Evolutionary conservation across 1,140 invertebrate genomes (phyloP).

Genomic region (Helicoverpa armigera): DNA sequence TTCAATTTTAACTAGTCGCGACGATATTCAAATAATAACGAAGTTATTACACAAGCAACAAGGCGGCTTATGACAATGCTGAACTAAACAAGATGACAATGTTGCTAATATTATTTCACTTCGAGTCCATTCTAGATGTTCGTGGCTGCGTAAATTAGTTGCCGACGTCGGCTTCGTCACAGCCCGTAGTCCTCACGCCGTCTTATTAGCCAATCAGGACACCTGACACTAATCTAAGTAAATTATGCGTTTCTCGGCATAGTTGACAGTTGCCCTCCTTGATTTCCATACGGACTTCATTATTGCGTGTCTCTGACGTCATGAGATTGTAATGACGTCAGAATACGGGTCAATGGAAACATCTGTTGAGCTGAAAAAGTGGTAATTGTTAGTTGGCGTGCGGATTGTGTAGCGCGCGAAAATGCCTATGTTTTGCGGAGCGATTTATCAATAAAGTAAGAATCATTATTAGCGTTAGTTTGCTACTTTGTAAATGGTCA

Average conservation of each 20-base stretch:
- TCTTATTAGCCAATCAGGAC: conserved; percentile 16
- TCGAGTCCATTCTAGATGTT: background rate
- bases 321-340: background rate
- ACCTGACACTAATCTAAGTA: conserved; percentile 8
- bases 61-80: no score
- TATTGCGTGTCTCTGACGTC: background rate
- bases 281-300: conserved; percentile 20
- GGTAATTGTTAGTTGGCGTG: no score
- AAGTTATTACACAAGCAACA: no score
- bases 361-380: background rate
- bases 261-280: conserved; percentile 5
- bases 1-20: no score
- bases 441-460: no score
- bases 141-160: background rate
- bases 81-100: no score
- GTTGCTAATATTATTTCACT: no score
- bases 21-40: no score
- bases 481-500: no score
- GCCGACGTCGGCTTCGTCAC: background rate
- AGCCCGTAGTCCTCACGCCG: background rate
- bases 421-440: no score
- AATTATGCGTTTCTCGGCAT: conserved; percentile 2
- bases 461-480: no score
- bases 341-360: background rate
- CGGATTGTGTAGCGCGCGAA: no score